Evolutionary conservation across 1,140 invertebrate genomes (phyloP), one percentile per base, ranked within the genome.

Genomic region (Eumaeus atala): DNA sequence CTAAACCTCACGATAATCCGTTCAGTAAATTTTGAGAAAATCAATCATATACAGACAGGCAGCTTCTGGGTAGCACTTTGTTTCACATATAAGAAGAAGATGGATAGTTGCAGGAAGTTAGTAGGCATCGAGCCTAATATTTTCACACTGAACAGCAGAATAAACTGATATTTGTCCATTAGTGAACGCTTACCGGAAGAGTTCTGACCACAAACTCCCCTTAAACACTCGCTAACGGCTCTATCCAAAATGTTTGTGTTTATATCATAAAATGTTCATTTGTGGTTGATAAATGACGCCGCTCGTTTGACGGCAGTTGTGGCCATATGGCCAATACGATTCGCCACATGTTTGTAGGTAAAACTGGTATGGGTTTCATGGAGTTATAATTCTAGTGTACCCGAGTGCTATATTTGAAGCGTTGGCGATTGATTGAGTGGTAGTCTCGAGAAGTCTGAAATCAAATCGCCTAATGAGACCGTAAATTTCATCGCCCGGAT

Each of bases 111-210:
- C 53, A 51, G 66, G 66, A 74, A 75, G 59, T 67, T 57, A 70
- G 53, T 67, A 56, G 60, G 59, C 59, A 58, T 68, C 56, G 63
- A 59, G 64, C 61, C 67, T 70, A 72, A 58, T 72, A 77, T 79
- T 74, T 80, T 84, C 72, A 83, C 78, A 77, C 83, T 65, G 67
- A 64, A 67, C 53, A 66, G 57, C 65, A 64, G 76, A 80, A 82
- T 79, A 82, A 85, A 83, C 70, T 76, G 74, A 86, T 86, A 82
- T 76, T 66, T 64, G 60, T 70, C 77, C 74, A 85, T 82, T 83
- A 85, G 70, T 72, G 75, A 82, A 82, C 77, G 65, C 72, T 60
- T 48, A 56, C 70, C 80, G 83, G 83, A 86, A 86, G 72, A 70
- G 51, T 58, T n/a, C n/a, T 61, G 52, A 77, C 80, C 78, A 61